phyloP scores from a whole-genome alignment of 2,888 invertebrate genomes.

The Callimorpha dominula region DNA sequence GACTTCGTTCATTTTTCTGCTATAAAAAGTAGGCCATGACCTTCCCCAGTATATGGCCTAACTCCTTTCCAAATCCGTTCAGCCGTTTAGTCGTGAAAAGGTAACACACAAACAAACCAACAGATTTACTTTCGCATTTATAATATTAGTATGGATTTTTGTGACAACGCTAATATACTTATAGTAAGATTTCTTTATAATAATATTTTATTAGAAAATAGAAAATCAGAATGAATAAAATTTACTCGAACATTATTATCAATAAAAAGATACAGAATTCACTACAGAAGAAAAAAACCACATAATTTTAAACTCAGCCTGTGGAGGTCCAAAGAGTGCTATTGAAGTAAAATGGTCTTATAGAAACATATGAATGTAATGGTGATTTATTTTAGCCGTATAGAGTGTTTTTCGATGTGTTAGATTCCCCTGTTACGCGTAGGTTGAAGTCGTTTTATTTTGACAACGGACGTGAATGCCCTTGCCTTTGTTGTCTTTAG shows the following conservation, averaged over 20 bases:
- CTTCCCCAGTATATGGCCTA: too few relatives aligned
- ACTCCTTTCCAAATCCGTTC: too few relatives aligned
- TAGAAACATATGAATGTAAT: conserved; percentile 48
- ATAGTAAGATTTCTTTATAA: too few relatives aligned
- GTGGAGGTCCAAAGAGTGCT: not conserved
- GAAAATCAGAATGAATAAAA: too few relatives aligned
- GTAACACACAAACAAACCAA: not conserved
- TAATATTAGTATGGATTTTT: not conserved
- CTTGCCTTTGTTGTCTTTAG: conserved; percentile 79
- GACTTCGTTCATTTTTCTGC: too few relatives aligned
- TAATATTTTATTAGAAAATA: not conserved
- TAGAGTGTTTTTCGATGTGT: conserved; percentile 61
- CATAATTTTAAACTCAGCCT: not conserved
- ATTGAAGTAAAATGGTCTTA: conserved; percentile 59
- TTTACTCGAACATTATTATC: too few relatives aligned
- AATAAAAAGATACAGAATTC: not conserved
- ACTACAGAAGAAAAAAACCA: not conserved
- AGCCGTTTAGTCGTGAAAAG: not conserved
- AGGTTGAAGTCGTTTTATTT: conserved; percentile 81
- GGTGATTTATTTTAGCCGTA: conserved; percentile 57
- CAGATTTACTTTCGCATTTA: too few relatives aligned
- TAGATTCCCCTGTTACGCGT: conserved; percentile 75
- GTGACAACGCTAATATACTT: not conserved
- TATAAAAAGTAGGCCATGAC: too few relatives aligned
- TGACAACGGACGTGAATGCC: conserved; percentile 77